Base-by-base conservation (phyloP, 2,888 invertebrate genomes). In the Magallana nippona region DNA sequence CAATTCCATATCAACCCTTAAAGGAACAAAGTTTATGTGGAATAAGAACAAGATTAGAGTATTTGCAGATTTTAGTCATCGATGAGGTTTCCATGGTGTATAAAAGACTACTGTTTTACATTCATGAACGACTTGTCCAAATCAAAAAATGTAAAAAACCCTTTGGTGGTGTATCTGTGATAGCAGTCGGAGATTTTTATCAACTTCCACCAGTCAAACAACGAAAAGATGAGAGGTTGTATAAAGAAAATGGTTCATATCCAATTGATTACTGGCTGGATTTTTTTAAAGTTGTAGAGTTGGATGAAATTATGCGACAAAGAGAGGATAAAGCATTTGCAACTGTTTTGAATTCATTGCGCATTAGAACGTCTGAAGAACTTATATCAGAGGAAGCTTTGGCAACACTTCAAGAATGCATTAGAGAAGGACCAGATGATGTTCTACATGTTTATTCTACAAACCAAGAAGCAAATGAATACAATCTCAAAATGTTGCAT, bases 31-130 rank as follows among this genome's bases (percentile, higher is more conserved):
- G 55, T 60, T 81, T 85, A 13, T 86, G 84, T 32, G 84, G 85
- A n/a, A 58, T 87, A 17, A 11, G 84, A 78, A 55, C 78, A 15
- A 82, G 63, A 55, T 83, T 85, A 11, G 81, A 85, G 77, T 79
- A 83, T 55, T 60, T 87, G 15, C 83, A 84, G 62, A 63, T 85
- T 84, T 82, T 88, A 85, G 89, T 94, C n/a, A 92, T 93, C 62
- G 93, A 93, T 88, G 78, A 78, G 71, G 71, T 71, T 71, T 71
- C 71, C 3, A 71, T 71, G 71, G 71, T 71, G 32, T 71, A 27
- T 27, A 71, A 71, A 71, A 71, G 71, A 22, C 32, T 71, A 71
- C 32, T 71, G 15, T 58, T 17, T 58, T 58, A 58, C 17, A 58
- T 58, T 58, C 58, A 58, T 58, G 58, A 58, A 58, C 58, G 58